Percentiles rank a stretch among this genome's conserved stretches.
phyloP scores from a whole-genome alignment of 1,140 invertebrate species.

The Phenacoccus solenopsis region DNA sequence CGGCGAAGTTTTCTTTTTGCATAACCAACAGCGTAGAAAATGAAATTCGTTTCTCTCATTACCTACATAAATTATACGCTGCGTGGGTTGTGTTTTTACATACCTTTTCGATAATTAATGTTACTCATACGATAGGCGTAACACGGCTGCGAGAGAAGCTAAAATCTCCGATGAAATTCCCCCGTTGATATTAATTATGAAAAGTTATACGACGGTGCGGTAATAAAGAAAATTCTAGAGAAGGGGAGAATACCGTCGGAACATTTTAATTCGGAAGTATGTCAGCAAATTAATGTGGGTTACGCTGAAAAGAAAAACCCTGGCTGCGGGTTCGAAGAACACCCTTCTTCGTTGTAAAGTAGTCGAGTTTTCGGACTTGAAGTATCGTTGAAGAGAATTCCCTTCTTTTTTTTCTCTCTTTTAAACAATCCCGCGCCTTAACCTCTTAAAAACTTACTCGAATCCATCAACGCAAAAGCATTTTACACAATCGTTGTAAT shows the following conservation, averaged over 20 bases:
- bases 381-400: background rate
- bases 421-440: background rate
- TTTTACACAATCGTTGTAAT: background rate
- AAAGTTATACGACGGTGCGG: background rate
- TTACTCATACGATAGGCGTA: background rate
- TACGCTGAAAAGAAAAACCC: background rate
- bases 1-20: no score
- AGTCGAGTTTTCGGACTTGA: background rate
- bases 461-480: background rate
- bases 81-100: no score
- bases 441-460: background rate
- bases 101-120: background rate
- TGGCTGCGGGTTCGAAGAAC: background rate
- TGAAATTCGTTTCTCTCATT: no score
- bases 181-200: background rate
- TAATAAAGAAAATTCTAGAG: background rate
- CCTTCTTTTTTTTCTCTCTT: background rate
- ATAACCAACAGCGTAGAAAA: no score
- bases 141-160: background rate
- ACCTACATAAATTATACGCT: no score
- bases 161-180: background rate
- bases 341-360: background rate
- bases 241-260: background rate
- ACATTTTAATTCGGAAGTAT: slow-evolving; percentile 2
- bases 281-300: background rate